Percentiles rank a stretch among this genome's conserved stretches.
phyloP scores from a whole-genome alignment of 2,888 invertebrate species.

The Arenicola marina region DNA sequence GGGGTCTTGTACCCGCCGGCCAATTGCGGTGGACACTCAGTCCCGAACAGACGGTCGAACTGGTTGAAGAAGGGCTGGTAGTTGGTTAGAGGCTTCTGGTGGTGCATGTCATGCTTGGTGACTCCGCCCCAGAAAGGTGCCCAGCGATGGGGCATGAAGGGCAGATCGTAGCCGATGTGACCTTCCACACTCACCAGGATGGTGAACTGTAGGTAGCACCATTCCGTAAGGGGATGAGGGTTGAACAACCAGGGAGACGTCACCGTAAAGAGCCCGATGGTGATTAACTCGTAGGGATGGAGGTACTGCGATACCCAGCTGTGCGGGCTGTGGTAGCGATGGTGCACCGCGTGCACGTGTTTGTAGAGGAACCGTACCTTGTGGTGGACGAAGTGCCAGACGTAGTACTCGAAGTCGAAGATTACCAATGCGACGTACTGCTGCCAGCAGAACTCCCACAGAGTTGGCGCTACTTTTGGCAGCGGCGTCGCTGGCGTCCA shows the following conservation, averaged over 20 bases:
- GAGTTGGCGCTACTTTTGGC: conserved; percentile 58
- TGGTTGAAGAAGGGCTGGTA: conserved; percentile 63
- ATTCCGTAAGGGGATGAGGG: conserved; percentile 61
- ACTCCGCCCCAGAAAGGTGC: conserved; percentile 60
- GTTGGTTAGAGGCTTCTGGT: conserved; percentile 62
- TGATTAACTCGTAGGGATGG: conserved; percentile 64
- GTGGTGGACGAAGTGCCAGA: conserved; percentile 62
- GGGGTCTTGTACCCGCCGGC: conserved; percentile 51
- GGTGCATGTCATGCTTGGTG: conserved; percentile 64
- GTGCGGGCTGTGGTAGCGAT: conserved; percentile 62
- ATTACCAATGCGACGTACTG: conserved; percentile 55
- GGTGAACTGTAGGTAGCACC: conserved; percentile 61
- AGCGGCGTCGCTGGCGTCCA: conserved; percentile 61
- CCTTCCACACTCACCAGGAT: conserved; percentile 62
- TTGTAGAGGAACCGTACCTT: conserved; percentile 62
- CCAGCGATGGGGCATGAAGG: conserved; percentile 59
- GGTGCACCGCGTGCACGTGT: conserved; percentile 63
- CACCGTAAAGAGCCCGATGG: conserved; percentile 62
- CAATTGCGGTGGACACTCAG: conserved; percentile 52
- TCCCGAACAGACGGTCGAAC: conserved; percentile 58
- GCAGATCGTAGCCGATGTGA: conserved; percentile 62
- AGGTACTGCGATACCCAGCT: conserved; percentile 63
- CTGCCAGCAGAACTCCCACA: conserved; percentile 59
- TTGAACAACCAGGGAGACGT: conserved; percentile 58
- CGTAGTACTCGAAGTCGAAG: conserved; percentile 63